Conservation (phyloP, 1,140 invertebrate genomes). For the Thalassaphorura encarpata region DNA sequence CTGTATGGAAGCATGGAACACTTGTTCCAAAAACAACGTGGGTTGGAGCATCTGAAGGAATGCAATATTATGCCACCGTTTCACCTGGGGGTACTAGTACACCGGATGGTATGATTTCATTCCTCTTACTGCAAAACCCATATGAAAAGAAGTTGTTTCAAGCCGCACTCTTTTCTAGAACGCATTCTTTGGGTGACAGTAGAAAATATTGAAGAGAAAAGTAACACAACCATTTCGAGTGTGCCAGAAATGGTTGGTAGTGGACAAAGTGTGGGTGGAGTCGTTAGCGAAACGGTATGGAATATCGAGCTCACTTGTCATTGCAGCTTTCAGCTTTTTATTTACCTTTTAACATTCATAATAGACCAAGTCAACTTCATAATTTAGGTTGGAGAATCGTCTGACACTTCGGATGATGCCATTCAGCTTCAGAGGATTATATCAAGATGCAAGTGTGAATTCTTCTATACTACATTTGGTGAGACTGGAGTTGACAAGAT, state of each 20-base stretch:
- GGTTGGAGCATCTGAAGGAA: constrained; percentile 87
- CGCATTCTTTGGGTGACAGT: constrained; percentile 93
- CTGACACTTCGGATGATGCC: constrained; percentile 28
- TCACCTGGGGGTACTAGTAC: constrained; percentile 43
- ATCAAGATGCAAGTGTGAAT: constrained; percentile 92
- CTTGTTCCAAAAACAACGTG: constrained; percentile 89
- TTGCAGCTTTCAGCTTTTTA: not conserved
- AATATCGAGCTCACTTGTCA: no score
- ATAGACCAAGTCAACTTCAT: not conserved
- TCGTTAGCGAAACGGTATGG: constrained; percentile 87
- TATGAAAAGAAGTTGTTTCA: no score
- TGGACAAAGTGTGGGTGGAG: constrained; percentile 90
- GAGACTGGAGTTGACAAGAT: constrained; percentile 65
- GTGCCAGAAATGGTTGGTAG: constrained; percentile 83
- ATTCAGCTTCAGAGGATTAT: constrained; percentile 88
- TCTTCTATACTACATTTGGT: constrained; percentile 92
- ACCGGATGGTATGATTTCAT: not conserved
- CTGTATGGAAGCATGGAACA: constrained; percentile 80
- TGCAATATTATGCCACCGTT: constrained; percentile 98
- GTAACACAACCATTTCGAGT: constrained; percentile 58
- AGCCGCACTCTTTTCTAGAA: constrained; percentile 43
- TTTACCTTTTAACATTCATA: not conserved
- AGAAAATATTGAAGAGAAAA: constrained; percentile 83
- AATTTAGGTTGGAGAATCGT: constrained; percentile 31
- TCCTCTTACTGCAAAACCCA: no score